A percentile compares a stretch with the other conserved stretches of the same genome.
Evolutionary conservation across 2,888 invertebrate genomes (phyloP).

Genomic region (Chirona hameri): DNA sequence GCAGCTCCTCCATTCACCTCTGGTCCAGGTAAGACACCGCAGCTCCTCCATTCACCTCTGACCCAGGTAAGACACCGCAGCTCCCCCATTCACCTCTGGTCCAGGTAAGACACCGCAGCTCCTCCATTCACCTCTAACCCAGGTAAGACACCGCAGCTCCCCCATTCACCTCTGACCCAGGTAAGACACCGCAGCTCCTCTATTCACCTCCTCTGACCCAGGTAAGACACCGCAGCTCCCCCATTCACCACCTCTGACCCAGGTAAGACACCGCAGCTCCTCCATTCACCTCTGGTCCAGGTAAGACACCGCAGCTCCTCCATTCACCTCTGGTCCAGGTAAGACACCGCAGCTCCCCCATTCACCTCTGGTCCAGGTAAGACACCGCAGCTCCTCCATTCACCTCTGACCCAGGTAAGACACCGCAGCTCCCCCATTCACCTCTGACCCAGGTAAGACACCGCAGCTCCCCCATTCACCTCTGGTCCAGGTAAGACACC

Average conservation of each 20-base stretch:
- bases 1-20: too few species aligned
- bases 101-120: too few species aligned
- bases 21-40: background rate
- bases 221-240: too few species aligned
- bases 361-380: background rate
- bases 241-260: conserved; percentile 54
- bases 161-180: background rate
- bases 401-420: background rate
- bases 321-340: background rate
- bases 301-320: too few species aligned
- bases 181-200: too few species aligned
- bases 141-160: too few species aligned
- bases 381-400: too few species aligned
- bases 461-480: too few species aligned
- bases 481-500: background rate
- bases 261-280: too few species aligned
- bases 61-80: too few species aligned
- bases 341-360: too few species aligned
- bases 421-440: too few species aligned
- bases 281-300: background rate
- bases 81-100: background rate
- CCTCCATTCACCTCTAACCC: background rate
- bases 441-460: background rate
- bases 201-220: conserved; percentile 55
- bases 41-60: background rate